These are phyloP conservation scores for Synodontis membranacea DNA, from an alignment of 2,113 vertebrate genomes.

Conservation along the genomic window DNA sequence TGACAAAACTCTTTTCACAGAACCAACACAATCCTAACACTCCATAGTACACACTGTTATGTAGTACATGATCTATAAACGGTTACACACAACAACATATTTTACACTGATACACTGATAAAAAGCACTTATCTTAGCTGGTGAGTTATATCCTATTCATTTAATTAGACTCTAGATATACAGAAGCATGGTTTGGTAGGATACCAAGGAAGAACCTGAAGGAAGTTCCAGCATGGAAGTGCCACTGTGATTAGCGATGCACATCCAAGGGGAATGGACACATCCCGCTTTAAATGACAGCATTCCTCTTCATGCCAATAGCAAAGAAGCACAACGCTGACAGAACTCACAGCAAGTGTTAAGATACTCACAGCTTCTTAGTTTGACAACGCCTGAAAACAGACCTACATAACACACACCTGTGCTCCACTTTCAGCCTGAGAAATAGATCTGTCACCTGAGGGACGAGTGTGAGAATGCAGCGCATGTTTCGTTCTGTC, in stretches of 20 bases:
- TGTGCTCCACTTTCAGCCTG: slow-evolving; percentile 71
- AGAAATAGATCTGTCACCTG: slow-evolving; percentile 60
- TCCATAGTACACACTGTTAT: slow-evolving; percentile 1
- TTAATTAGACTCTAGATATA: slow-evolving; percentile 66
- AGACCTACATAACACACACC: slow-evolving; percentile 75
- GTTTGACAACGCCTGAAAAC: slow-evolving; percentile 65
- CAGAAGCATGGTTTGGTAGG: slow-evolving; percentile 24
- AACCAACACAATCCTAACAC: not conserved
- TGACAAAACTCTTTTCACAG: not conserved
- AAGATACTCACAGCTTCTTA: slow-evolving; percentile 61
- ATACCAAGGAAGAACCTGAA: slow-evolving; percentile 55
- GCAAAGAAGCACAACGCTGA: slow-evolving; percentile 76
- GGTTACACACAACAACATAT: not conserved
- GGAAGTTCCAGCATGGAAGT: slow-evolving; percentile 62
- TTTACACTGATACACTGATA: slow-evolving; percentile 33
- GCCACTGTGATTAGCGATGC: slow-evolving; percentile 71
- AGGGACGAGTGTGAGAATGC: slow-evolving; percentile 7
- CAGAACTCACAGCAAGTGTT: slow-evolving; percentile 70
- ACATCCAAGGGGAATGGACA: slow-evolving; percentile 66
- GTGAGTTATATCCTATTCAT: slow-evolving; percentile 64
- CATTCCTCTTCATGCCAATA: slow-evolving; percentile 70
- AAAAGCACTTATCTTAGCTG: slow-evolving; percentile 64
- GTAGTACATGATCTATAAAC: not conserved
- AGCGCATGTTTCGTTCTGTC: slow-evolving; percentile 3
- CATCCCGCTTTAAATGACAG: slow-evolving; percentile 50